Base-by-base conservation (phyloP, 2,888 invertebrate species). In the Cataglyphis rosenhaueri region DNA sequence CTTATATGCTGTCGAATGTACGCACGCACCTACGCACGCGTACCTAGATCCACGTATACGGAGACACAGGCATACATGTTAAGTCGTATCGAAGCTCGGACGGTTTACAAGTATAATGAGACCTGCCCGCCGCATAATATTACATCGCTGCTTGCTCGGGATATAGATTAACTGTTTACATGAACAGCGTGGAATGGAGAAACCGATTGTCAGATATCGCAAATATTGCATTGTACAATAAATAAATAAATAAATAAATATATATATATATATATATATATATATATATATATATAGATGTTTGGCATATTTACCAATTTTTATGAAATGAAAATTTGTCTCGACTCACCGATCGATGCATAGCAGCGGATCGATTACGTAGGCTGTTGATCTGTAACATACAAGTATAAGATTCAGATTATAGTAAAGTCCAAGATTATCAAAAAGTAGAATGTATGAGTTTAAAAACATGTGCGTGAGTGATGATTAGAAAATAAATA, bases 61-160 rank as follows among this genome's bases (percentile, higher is more conserved):
- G 9, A 18, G 9, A 18, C 18, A 48, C 29, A 18, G 32, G 32
- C 38, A 29, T 55, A 62, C 66, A 25, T 48, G 66, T 70, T 90
- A 90, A 91, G 88, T 90, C 92, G 93, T 92, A 93, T 93, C 93
- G 92, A 91, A 86, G 90, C 92, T 91, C 92, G 91, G 91, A 91
- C 94, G 93, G 94, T 94, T 94, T 94, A 94, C 94, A 94, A 94
- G 94, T 94, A 94, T 94, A 94, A 94, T 94, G 94, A 94, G 94
- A 93, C 93, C 94, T 94, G 94, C 94, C 93, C 93, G 94, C 93
- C 93, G 94, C 94, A 94, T 94, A 93, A 93, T 93, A 94, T 94
- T 94, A 94, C 93, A 92, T 92, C 90, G 93, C 90, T 93, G 94
- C 94, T 94, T 93, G 93, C 94, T 93, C 94, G 93, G 93, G 94